Conservation (phyloP, 30 jellyfish, hydroid and myxozoan genomes). For the Cassiopea xamachana region DNA sequence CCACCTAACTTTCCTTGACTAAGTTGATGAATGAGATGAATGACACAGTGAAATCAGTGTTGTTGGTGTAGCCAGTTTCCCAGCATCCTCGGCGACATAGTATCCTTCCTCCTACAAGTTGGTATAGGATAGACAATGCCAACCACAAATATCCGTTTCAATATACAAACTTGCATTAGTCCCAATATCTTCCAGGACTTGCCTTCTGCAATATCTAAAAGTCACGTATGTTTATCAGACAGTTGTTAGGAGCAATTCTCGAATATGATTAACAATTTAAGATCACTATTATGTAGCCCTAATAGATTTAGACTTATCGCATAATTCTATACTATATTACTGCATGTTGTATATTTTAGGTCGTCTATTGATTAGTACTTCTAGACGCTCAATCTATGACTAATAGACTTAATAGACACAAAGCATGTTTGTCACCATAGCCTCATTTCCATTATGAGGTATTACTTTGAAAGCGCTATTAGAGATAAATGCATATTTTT, state of each 20-base stretch:
- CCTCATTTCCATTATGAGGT: neutral
- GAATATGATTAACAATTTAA: neutral
- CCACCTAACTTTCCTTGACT: neutral
- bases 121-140: neutral
- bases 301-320: too few species aligned
- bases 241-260: neutral
- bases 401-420: neutral
- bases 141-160: neutral
- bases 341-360: too few species aligned
- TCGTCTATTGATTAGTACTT: neutral
- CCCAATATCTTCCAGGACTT: neutral
- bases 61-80: neutral
- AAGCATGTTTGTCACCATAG: neutral
- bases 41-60: neutral
- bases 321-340: too few species aligned
- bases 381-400: neutral
- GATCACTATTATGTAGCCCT: too few species aligned
- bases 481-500: neutral
- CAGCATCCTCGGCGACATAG: neutral
- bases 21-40: neutral
- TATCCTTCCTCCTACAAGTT: neutral
- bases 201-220: neutral
- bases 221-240: neutral
- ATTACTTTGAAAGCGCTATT: neutral
- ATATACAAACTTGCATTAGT: neutral